Percentiles rank a stretch among this genome's conserved stretches.
These are phyloP conservation scores for Bergia puertoricense DNA, from an alignment of 92 coral and sea anemone genomes.

Conservation along the genomic window DNA sequence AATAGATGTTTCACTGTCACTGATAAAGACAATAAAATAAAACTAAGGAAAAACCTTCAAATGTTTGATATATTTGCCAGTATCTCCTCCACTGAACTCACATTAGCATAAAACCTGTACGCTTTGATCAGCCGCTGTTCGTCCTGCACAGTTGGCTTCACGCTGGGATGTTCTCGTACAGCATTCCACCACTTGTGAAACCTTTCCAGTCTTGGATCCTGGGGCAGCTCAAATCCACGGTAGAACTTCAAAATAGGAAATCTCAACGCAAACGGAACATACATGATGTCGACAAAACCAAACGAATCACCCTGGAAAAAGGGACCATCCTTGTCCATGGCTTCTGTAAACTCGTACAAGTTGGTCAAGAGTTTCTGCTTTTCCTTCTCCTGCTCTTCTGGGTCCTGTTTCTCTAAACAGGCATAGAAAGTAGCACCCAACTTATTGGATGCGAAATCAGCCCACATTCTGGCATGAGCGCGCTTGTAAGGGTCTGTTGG, in stretches of 20 bases:
- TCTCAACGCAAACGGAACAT: slow-evolving; percentile 57
- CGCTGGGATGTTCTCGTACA: too few species aligned
- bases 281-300: slow-evolving; percentile 47
- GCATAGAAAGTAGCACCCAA: slow-evolving; percentile 61
- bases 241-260: slow-evolving; percentile 58
- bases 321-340: slow-evolving; percentile 64
- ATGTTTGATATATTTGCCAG: too few species aligned
- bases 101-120: neutral
- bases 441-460: slow-evolving; percentile 67
- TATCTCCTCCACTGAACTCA: too few species aligned
- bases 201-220: slow-evolving; percentile 34
- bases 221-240: slow-evolving; percentile 63
- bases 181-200: too few species aligned
- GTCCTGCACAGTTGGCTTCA: too few species aligned
- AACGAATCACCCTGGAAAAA: slow-evolving; percentile 64
- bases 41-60: too few species aligned
- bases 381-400: slow-evolving; percentile 48
- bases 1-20: too few species aligned
- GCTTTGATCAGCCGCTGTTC: neutral
- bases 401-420: slow-evolving; percentile 52
- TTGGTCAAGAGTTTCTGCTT: slow-evolving; percentile 28
- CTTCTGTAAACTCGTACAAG: slow-evolving; percentile 52
- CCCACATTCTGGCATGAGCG: slow-evolving; percentile 84
- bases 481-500: slow-evolving; percentile 67
- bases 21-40: too few species aligned